Base-by-base conservation (phyloP, 2,888 invertebrate genomes). In the Agriotes lineatus region DNA sequence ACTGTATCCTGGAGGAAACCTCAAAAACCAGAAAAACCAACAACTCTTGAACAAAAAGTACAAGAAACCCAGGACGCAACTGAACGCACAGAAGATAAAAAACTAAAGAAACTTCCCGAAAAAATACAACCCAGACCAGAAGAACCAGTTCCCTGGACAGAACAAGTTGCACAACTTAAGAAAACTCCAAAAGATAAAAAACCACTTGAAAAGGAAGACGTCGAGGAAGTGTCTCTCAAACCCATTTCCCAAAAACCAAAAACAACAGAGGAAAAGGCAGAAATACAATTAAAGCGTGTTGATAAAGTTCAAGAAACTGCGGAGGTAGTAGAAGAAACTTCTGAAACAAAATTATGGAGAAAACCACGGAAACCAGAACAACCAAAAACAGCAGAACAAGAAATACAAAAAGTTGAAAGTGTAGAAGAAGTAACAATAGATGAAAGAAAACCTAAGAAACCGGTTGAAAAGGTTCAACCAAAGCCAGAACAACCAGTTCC, bases 301-400 rank as follows among this genome's bases (percentile, higher is more conserved):
- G n/a, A n/a, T n/a, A n/a, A n/a, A n/a, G n/a, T n/a, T n/a, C n/a
- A 72, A 71, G 74, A 48, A 72, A 76, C 16, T 19, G 67, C 65
- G 39, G 48, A 57, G 12, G 56, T 5, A 7, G 7, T 54, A 2
- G 48, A 79, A 10, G 80, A 79, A 62, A 62, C 58, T 10, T n/a
- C 39, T 6, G 37, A 12, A 56, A 16, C 6, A 56, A 20, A 37
- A 14, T 18, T 20, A 1, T 39, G 39, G 39, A 60, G 67, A 16
- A 59, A 73, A 59, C 67, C 65, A 44, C 25, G 44, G n/a, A 33
- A 44, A 33, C 39, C 19, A 19, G 14, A 30, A 30, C 87, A 86
- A 4, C 85, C 86, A 81, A 74, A 84, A 74, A 79, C 81, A 56
- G 69, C 84, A 48, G 76, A 77, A 67, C 85, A 87, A 25, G 61